Evolutionary conservation across 2,888 invertebrate genomes (phyloP), one percentile per base, ranked within the genome.

Genomic region (Acrobasis consociella): DNA sequence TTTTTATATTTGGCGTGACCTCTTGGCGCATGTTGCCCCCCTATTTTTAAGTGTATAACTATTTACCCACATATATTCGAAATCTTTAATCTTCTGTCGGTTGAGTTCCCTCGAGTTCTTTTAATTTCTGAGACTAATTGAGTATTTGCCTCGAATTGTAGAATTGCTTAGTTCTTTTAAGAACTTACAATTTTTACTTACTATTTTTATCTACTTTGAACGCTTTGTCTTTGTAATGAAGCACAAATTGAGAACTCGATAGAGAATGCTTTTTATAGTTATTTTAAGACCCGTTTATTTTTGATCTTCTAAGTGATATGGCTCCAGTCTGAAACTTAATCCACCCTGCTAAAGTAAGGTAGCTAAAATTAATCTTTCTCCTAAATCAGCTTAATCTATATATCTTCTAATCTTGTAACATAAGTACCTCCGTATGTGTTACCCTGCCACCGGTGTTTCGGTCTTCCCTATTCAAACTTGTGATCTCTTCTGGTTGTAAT

Each of bases 11-110:
- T 93, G 93, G 93, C 93, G 93, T 93, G 93, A 91, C 93, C 83
- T 93, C 93, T 93, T 92, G 93, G 93, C 88, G 93, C 93, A 93
- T 93, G 93, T 77, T 49, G 81, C 73, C 82, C 86, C 85, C 77
- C 78, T 85, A 86, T 79, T 74, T 72, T 81, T 84, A 86, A 85
- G 85, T 80, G 78, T 83, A 22, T 22, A 46, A 76, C 74, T 76
- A 77, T 78, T 76, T 78, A 80, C 70, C 69, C 73, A 74, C 68
- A 67, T 74, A 73, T 69, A 74, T 67, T 71, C 65, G 69, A 78
- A 66, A 75, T 77, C 69, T 77, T 75, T 71, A 72, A 70, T 73
- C 74, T 76, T 65, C 71, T 82, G 69, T 81, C 70, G 74, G 74
- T 78, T 80, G 67, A 70, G 69, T 76, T 77, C 65, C 71, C 64